Conservation (phyloP, 2,797 vertebrate genomes). For the Lagorchestes hirsutus region DNA sequence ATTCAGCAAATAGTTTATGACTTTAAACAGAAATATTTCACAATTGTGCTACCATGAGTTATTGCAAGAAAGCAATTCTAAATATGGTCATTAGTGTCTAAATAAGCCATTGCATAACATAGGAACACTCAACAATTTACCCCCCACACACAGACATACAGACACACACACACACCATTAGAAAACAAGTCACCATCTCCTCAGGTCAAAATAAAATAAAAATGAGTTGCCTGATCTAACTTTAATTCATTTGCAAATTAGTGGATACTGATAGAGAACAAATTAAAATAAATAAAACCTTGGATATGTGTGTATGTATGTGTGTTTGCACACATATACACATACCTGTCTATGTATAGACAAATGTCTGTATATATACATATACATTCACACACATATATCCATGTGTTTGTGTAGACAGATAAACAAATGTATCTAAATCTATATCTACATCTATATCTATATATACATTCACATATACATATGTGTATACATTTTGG, state of each 20-base stretch:
- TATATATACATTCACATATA: not conserved
- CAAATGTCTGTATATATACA: no score
- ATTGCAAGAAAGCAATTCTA: not conserved
- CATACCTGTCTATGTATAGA: no score
- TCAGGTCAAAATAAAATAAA: constrained; percentile 24
- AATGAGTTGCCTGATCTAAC: not conserved
- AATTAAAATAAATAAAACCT: not conserved
- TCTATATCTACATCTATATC: no score
- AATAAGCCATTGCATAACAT: not conserved
- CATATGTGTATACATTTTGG: not conserved
- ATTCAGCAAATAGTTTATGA: not conserved
- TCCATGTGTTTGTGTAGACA: no score
- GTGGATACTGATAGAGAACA: not conserved
- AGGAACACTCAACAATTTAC: not conserved
- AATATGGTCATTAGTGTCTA: not conserved
- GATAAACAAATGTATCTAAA: no score
- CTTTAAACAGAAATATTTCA: not conserved
- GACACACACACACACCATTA: not conserved
- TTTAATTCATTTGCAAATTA: constrained; percentile 44
- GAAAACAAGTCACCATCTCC: constrained; percentile 15
- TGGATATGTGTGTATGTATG: not conserved
- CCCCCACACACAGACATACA: not conserved
- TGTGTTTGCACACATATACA: no score
- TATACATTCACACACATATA: no score
- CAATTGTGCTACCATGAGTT: not conserved